Percentiles rank a stretch among this genome's conserved stretches.
These are phyloP conservation scores for Porites lutea DNA, from an alignment of 64 coral and sea anemone species.

Conservation along the genomic window DNA sequence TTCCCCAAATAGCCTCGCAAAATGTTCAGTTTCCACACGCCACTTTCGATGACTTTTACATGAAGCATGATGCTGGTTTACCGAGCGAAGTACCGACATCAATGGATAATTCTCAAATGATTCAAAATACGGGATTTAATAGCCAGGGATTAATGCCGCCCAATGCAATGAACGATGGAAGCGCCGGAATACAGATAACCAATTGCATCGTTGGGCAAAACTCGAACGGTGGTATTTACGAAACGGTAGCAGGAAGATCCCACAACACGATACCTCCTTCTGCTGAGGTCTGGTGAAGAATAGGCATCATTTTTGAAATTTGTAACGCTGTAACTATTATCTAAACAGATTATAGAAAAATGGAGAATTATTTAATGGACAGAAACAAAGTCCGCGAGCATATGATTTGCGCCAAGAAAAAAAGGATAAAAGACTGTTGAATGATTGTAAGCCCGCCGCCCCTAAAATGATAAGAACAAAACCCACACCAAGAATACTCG, in stretches of 20 bases:
- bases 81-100: neutral
- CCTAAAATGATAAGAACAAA: neutral
- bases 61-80: slow-evolving; percentile 37
- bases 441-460: neutral
- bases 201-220: slow-evolving; percentile 28
- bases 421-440: neutral
- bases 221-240: slow-evolving; percentile 18
- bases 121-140: slow-evolving; percentile 47
- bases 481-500: neutral
- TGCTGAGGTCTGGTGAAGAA: slow-evolving; percentile 35
- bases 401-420: neutral
- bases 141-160: slow-evolving; percentile 23
- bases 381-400: neutral
- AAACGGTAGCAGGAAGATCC: neutral
- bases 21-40: slow-evolving; percentile 19
- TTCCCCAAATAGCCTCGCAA: slow-evolving; percentile 32
- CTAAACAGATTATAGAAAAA: neutral
- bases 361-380: slow-evolving; percentile 21
- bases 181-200: slow-evolving; percentile 30
- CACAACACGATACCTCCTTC: slow-evolving; percentile 30
- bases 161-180: slow-evolving; percentile 29
- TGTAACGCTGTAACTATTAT: neutral
- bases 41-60: slow-evolving; percentile 49
- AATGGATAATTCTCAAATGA: slow-evolving; percentile 46
- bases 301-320: neutral